Evolutionary conservation across 2,113 vertebrate genomes (phyloP).

Genomic region (Lucifuga dentata): DNA sequence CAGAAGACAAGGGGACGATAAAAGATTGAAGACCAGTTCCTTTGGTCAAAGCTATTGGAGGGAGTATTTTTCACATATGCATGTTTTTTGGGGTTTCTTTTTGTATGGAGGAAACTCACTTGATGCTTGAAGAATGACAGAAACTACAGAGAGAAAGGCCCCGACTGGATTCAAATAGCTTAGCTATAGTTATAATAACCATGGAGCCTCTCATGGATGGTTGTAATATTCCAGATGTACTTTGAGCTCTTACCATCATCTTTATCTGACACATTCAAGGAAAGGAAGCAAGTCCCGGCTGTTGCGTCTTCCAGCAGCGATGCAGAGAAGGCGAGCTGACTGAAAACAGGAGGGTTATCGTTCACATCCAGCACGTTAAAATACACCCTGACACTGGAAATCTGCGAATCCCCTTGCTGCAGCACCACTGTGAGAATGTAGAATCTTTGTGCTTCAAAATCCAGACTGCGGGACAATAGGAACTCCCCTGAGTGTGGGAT

Average conservation of each 20-base stretch:
- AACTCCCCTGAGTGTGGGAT: conserved; percentile 80
- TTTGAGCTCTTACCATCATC: conserved; percentile 76
- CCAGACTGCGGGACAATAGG: conserved; percentile 79
- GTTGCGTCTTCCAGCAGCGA: conserved; percentile 71
- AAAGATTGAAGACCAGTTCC: too few relatives aligned
- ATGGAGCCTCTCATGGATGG: too few relatives aligned
- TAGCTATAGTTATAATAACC: too few relatives aligned
- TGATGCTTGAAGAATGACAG: too few relatives aligned
- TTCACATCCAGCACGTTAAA: conserved; percentile 83
- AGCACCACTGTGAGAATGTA: conserved; percentile 78
- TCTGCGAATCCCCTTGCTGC: conserved; percentile 57
- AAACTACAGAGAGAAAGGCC: too few relatives aligned
- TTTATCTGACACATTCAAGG: conserved; percentile 78
- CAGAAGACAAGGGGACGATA: too few relatives aligned
- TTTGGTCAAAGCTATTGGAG: too few relatives aligned
- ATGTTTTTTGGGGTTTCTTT: too few relatives aligned
- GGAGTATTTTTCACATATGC: too few relatives aligned
- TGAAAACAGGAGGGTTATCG: conserved; percentile 81
- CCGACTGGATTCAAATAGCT: too few relatives aligned
- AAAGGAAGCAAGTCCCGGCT: conserved; percentile 74
- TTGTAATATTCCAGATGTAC: not conserved
- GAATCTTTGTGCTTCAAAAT: conserved; percentile 79
- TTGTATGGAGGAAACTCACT: too few relatives aligned
- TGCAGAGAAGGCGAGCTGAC: conserved; percentile 52
- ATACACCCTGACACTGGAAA: conserved; percentile 78